These are phyloP conservation scores for Cyclura pinguis DNA, from an alignment of 2,797 vertebrate genomes.

Conservation along the genomic window DNA sequence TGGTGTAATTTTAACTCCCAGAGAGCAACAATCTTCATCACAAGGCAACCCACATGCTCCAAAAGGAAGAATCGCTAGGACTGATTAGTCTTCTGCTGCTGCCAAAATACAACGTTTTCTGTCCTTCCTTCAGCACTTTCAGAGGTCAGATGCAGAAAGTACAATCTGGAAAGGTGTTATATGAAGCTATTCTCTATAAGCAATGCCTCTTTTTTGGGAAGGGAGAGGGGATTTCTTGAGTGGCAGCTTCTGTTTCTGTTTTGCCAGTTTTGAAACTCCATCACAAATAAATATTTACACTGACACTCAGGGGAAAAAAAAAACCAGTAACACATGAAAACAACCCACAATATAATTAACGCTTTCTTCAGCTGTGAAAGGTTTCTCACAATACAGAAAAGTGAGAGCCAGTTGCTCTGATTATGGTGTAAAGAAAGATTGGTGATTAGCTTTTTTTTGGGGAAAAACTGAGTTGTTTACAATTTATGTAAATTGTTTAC, in stretches of 20 bases:
- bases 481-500: too few species aligned
- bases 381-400: not conserved
- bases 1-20: slow-evolving; percentile 47
- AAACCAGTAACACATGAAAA: not conserved
- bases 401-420: not conserved
- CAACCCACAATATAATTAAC: slow-evolving; percentile 35
- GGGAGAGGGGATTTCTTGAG: not conserved
- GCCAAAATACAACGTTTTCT: slow-evolving; percentile 26
- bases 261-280: slow-evolving; percentile 17
- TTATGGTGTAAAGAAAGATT: not conserved
- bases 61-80: slow-evolving; percentile 39
- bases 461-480: too few species aligned
- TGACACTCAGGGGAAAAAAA: slow-evolving; percentile 20
- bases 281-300: slow-evolving; percentile 49
- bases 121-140: slow-evolving; percentile 44
- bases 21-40: slow-evolving; percentile 29
- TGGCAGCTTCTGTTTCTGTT: slow-evolving; percentile 39
- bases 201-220: not conserved
- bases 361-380: not conserved
- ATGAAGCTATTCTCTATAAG: slow-evolving; percentile 15
- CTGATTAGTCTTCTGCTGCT: slow-evolving; percentile 48
- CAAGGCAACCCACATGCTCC: slow-evolving; percentile 14
- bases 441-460: not conserved
- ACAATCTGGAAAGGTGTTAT: not conserved
- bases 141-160: slow-evolving; percentile 44